Conservation (phyloP, 1,140 invertebrate genomes). For the Ctenoplectra terminalis region DNA sequence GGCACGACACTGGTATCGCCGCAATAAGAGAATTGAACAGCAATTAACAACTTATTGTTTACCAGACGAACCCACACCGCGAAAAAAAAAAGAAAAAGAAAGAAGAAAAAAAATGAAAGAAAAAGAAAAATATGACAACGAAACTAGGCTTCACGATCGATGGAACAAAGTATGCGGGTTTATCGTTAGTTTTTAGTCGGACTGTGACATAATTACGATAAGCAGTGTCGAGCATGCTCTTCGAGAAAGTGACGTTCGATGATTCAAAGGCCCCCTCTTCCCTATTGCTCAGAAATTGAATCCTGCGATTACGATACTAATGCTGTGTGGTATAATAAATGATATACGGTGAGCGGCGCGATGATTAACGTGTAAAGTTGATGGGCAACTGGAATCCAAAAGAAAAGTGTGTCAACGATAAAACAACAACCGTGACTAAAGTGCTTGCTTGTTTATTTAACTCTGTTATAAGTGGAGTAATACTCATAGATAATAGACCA, state of each 20-base stretch:
- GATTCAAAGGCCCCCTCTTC: constrained; percentile 11
- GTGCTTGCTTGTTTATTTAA: constrained; percentile 46
- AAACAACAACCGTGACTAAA: constrained; percentile 45
- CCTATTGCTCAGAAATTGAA: constrained; percentile 17
- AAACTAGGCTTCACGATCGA: constrained; percentile 14
- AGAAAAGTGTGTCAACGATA: constrained; percentile 45
- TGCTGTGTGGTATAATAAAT: constrained; percentile 7
- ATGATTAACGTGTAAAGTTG: constrained; percentile 27
- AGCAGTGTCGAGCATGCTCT: constrained; percentile 7
- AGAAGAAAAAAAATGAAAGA: background rate
- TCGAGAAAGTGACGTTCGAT: constrained; percentile 20
- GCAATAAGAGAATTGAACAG: background rate
- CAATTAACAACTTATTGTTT: constrained; percentile 34
- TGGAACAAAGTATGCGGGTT: background rate
- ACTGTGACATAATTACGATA: constrained; percentile 48
- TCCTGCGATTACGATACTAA: background rate
- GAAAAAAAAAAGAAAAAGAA: background rate
- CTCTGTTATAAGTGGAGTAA: constrained; percentile 51
- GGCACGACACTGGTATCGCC: too few relatives aligned
- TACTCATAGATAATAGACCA: constrained; percentile 51
- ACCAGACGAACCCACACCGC: background rate
- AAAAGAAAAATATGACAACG: background rate
- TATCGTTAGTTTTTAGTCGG: constrained; percentile 25
- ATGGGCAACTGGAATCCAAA: constrained; percentile 9
- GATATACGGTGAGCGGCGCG: background rate